These are phyloP conservation scores for Pogoniulus pusillus DNA, from an alignment of 2,797 vertebrate genomes.

Conservation along the genomic window DNA sequence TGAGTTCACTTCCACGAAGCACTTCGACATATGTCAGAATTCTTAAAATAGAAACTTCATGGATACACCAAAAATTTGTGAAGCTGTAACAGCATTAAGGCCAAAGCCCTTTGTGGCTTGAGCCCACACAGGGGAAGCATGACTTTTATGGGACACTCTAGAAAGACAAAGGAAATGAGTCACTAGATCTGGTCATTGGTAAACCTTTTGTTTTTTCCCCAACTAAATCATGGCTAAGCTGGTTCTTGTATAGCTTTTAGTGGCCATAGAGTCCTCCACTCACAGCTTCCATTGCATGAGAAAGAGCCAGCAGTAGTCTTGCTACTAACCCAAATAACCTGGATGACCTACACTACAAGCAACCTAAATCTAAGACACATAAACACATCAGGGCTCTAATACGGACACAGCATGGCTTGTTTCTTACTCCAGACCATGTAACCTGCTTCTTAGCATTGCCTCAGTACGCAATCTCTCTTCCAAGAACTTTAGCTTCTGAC, in stretches of 20 bases:
- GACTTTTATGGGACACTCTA: background rate
- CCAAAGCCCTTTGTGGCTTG: background rate
- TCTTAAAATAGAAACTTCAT: background rate
- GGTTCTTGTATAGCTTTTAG: background rate
- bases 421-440: background rate
- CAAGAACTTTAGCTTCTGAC: background rate
- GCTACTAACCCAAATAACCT: background rate
- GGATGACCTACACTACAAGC: background rate
- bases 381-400: background rate
- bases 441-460: background rate
- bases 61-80: background rate
- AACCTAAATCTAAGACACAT: background rate
- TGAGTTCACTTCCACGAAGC: background rate
- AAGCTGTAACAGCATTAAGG: background rate
- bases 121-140: background rate
- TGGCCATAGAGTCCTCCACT: background rate
- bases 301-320: background rate
- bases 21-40: background rate
- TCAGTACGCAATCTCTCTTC: background rate
- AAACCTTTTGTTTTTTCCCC: background rate
- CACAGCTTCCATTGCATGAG: background rate
- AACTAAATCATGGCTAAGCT: background rate
- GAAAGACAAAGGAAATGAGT: background rate
- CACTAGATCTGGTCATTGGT: background rate
- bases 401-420: background rate